Evolutionary conservation across 2,797 vertebrate genomes (phyloP), one percentile per base, ranked within the genome.

Genomic region (Protonibea diacanthus): DNA sequence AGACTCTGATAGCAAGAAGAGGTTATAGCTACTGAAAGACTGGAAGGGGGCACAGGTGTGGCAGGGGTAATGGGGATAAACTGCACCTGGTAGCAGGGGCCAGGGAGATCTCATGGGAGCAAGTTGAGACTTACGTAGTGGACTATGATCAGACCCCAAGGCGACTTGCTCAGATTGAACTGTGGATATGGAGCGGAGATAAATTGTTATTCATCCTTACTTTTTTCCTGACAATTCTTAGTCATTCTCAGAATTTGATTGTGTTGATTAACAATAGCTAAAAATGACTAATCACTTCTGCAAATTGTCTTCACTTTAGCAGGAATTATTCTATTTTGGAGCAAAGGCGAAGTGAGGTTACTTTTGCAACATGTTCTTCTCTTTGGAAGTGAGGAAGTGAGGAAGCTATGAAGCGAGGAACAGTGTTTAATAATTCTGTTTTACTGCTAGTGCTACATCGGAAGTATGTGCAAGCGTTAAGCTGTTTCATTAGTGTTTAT

Each of bases 21-120:
- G 18, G 20, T 56, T 38, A 29, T 40, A 58, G 65, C 64, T 45
- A 49, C 23, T 51, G 15, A 60, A 55, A 40, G 45, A 44, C 25
- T 38, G 33, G 6, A 53, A 71, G 58, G 74, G 55, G 80, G 48
- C 82, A 82, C 87, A 92, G 91, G 88, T 93, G 92, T 88, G 71
- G 48, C 47, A n/a, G 48, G 82, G 61, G 65, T 83, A 87, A 84
- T 86, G 78, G 86, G 83, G 82, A 80, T 83, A 63, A 84, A 57
- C 45, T 89, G 79, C 78, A 89, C 88, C 81, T 91, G 84, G 73
- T 73, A 56, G 53, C 77, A 70, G 44, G 60, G 57, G 60, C 63
- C 56, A 56, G 11, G 14, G 60, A 55, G 27, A 49, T 68, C 76
- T 81, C 44, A 59, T 13, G 79, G 70, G 80, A 81, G 57, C 29